Evolutionary conservation across 2,797 vertebrate species (phyloP).

Genomic region (Pantherophis alleghaniensis): DNA sequence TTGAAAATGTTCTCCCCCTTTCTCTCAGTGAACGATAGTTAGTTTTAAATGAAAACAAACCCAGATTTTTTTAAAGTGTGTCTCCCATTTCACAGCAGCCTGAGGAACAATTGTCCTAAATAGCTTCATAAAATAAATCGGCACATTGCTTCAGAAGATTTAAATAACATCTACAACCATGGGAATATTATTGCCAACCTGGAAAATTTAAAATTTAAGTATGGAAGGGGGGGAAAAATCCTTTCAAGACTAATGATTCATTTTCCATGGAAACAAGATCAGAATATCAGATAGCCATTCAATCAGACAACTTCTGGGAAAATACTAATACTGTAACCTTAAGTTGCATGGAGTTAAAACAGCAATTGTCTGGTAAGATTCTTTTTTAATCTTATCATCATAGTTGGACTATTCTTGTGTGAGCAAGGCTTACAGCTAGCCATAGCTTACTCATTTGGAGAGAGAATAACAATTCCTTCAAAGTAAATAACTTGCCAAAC

Average conservation of each 20-base stretch:
- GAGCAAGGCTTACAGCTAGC: not conserved
- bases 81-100: constrained; percentile 4
- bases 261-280: constrained; percentile 52
- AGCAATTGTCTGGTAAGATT: not conserved
- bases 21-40: not conserved
- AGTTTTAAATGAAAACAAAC: constrained; percentile 17
- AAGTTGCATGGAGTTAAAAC: not conserved
- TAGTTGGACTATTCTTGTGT: not conserved
- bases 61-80: not conserved
- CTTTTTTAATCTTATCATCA: constrained; percentile 34
- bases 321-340: constrained; percentile 40
- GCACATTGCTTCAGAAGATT: constrained; percentile 30
- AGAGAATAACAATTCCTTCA: constrained; percentile 21
- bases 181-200: not conserved
- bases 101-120: not conserved
- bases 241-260: constrained; percentile 50
- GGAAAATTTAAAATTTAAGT: constrained; percentile 3
- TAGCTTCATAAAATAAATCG: not conserved
- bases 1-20: not conserved
- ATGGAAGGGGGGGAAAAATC: no score
- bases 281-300: constrained; percentile 52
- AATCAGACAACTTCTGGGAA: constrained; percentile 62
- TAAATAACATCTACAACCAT: constrained; percentile 4
- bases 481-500: constrained; percentile 25
- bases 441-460: not conserved